Base-by-base conservation (phyloP, 2,113 vertebrate species). In the Scomber japonicus region DNA sequence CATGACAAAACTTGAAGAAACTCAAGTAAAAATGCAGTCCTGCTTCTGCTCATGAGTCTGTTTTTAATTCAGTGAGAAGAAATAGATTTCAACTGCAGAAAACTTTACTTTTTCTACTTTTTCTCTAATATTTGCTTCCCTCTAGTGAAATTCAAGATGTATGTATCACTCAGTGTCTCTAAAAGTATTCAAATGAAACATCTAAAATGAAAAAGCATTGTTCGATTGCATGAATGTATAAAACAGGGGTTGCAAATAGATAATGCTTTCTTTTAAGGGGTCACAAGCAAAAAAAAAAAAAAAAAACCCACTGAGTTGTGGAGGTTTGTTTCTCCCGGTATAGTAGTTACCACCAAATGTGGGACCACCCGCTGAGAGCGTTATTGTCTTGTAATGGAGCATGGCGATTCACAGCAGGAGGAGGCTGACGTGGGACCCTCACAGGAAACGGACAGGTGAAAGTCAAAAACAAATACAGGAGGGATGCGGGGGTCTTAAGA, bases 371-470 rank as follows among this genome's bases (percentile, higher is more conserved):
- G 50, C 76, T 71, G 83, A 63, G 74, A 82, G 54, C 5, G 83
- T 80, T 92, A 80, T 91, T 86, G 55, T 92, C 56, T 78, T 81
- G 93, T 91, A 95, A 93, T 93, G 93, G 84, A 93, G 91, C 94
- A 67, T 94, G 83, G 71, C 72, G 49, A 51, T 74, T 86, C 83
- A 71, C 55, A 19, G 80, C 67, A 74, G 83, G 45, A 27, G 24
- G 59, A 80, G 79, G 87, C 78, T 73, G 86, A 85, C 78, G 68
- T 69, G 87, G 91, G 87, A 89, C 92, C 93, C 93, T 87, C 88
- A 86, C 88, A 87, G 87, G 83, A 86, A 88, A 83, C 13, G 61
- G 78, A 80, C 93, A 92, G 91, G 94, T 92, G 85, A 92, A 94
- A 93, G 89, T 92, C 77, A 84, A 86, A 88, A 93, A 93, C 88